These are phyloP conservation scores for Pseudorhiza aurosa DNA, from an alignment of 30 jellyfish, hydroid and myxozoan species.

Conservation along the genomic window DNA sequence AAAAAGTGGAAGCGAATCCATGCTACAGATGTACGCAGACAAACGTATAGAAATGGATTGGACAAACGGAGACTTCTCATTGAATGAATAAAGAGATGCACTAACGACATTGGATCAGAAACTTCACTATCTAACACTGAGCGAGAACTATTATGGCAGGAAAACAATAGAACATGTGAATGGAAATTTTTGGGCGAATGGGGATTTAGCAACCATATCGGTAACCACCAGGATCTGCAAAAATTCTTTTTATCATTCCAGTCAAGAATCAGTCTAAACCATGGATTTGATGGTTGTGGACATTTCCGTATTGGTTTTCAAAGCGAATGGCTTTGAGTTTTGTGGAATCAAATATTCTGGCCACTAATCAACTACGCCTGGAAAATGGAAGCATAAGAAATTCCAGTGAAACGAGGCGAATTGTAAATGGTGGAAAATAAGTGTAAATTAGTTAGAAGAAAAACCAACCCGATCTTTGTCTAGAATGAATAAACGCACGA, in stretches of 20 bases:
- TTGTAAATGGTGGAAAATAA: background rate
- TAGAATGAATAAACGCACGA: slow-evolving; percentile 60
- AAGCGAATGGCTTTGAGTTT: too few relatives aligned
- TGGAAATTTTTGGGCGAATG: background rate
- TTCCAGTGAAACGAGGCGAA: background rate
- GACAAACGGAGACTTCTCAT: too few relatives aligned
- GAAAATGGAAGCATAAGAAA: background rate
- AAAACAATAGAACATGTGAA: background rate
- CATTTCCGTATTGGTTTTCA: background rate
- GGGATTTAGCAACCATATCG: too few relatives aligned
- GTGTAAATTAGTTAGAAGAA: background rate
- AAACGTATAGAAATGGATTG: too few relatives aligned
- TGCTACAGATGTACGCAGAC: too few relatives aligned
- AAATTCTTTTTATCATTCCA: background rate
- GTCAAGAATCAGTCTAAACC: background rate
- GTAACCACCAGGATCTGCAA: background rate
- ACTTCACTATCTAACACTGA: too few relatives aligned
- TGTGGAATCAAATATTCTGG: too few relatives aligned
- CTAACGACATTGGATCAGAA: too few relatives aligned
- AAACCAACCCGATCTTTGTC: slow-evolving; percentile 60
- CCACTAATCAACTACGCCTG: too few relatives aligned
- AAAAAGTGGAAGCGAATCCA: too few relatives aligned
- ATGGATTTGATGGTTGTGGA: background rate
- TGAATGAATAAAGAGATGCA: too few relatives aligned
- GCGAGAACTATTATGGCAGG: background rate